These are phyloP conservation scores for Melipona bicolor DNA, from an alignment of 2,888 invertebrate species.

Conservation along the genomic window DNA sequence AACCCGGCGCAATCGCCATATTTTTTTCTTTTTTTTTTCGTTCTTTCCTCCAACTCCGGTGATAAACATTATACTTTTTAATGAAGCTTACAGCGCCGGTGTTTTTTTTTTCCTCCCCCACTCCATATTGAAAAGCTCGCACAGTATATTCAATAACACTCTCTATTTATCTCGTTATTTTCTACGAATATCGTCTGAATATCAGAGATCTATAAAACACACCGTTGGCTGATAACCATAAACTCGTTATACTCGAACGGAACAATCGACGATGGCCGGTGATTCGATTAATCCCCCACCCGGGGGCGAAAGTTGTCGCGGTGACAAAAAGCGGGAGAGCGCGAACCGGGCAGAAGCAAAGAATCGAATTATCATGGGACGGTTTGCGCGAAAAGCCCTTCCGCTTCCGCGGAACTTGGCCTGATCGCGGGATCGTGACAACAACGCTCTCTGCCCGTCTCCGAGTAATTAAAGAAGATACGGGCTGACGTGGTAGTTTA, in stretches of 20 bases:
- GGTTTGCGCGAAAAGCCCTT: neutral
- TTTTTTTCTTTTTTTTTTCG: no score
- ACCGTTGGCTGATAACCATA: neutral
- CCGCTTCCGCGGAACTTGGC: slow-evolving; percentile 8
- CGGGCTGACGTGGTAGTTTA: slow-evolving; percentile 52
- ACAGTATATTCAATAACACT: neutral
- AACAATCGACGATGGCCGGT: neutral
- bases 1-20: no score
- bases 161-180: rapidly evolving
- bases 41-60: no score
- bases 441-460: neutral
- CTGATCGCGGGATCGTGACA: slow-evolving; percentile 20
- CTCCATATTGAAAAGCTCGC: neutral
- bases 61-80: neutral
- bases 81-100: neutral
- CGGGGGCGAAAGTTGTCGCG: neutral
- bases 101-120: no score
- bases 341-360: neutral
- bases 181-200: neutral
- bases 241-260: neutral
- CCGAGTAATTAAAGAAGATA: slow-evolving; percentile 62
- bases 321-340: neutral
- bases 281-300: neutral
- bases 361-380: neutral
- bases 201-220: neutral